A percentile compares a stretch with the other conserved stretches of the same genome.
These are phyloP conservation scores for Dipodomys merriami DNA, from an alignment of 2,113 vertebrate species.

Conservation along the genomic window DNA sequence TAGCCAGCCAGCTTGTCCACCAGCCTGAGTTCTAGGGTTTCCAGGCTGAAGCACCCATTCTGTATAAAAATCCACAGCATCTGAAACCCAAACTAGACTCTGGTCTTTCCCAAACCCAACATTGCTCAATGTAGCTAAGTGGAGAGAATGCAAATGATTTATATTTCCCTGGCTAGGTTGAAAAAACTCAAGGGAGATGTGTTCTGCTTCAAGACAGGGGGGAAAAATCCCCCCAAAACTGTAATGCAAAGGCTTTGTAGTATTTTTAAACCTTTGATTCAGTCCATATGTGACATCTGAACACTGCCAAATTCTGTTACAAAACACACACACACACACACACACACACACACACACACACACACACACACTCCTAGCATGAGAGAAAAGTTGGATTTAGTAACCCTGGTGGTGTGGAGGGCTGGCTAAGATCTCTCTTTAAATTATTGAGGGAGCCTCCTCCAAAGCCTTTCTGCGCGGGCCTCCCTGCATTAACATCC, in stretches of 20 bases:
- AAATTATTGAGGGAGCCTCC: constrained; percentile 57
- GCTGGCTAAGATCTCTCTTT: constrained; percentile 40
- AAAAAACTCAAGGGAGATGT: constrained; percentile 81
- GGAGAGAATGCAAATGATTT: constrained; percentile 79
- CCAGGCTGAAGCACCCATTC: constrained; percentile 20
- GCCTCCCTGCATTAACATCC: not conserved
- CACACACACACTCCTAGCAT: constrained; percentile 46
- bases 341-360: constrained; percentile 43
- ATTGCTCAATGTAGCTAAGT: constrained; percentile 72
- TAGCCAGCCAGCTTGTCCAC: constrained; percentile 41
- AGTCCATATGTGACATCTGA: constrained; percentile 84
- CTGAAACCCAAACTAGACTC: constrained; percentile 61
- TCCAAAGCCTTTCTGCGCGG: not conserved
- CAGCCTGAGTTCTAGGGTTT: not conserved
- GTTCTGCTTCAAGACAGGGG: constrained; percentile 78
- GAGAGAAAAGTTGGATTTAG: constrained; percentile 78
- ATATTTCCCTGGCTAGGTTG: constrained; percentile 80
- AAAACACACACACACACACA: constrained; percentile 65
- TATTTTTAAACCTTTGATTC: constrained; percentile 85
- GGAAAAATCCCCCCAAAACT: constrained; percentile 71
- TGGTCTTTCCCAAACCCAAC: constrained; percentile 67
- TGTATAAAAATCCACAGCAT: constrained; percentile 44
- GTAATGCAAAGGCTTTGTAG: constrained; percentile 83
- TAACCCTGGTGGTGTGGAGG: constrained; percentile 33
- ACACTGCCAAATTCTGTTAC: constrained; percentile 80